Base-by-base conservation (phyloP, 1,140 invertebrate genomes). In the Eupristina koningsbergeri region DNA sequence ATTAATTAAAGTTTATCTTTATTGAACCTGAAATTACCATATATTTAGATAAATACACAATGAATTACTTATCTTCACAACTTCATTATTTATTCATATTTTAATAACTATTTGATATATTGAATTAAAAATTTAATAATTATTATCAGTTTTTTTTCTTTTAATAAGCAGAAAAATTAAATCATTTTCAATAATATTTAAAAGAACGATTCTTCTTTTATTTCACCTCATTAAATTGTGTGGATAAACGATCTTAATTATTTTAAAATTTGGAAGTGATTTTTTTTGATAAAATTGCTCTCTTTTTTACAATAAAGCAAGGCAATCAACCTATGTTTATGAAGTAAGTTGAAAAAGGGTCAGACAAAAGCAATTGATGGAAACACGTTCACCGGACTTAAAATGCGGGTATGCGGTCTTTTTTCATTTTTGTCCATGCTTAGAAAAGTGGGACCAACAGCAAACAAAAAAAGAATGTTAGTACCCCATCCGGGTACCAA, bases 341-440 rank as follows among this genome's bases (percentile, higher is more conserved):
- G 3, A 58, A 58, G 3, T 58, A 26, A 58, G 9, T 22, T 58
- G 13, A 6, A 9, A 58, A 58, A 58, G 3, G 9, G 26, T 19
- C 67, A 13, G 13, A 26, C 5, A 71, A 15, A 71, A n/a, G 29
- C n/a, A 50, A 22, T 41, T n/a, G 41, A 63, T 19, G n/a, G 26
- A 67, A 58, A 80, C 22, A 47, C 47, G 22, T 47, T 22, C n/a
- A 31, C 2, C 7, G 47, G 47, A n/a, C 63, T 81, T 50, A 29
- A 36, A 88, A 90, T 89, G 89, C 89, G 89, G 90, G 90, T 89
- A 80, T 87, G 87, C 88, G 88, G 7, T 87, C 78, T 74, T 83
- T 69, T 53, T 74, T 80, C 77, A 15, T 69, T 53, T 41, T 41
- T 78, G 50, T 31, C 1, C 39, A 15, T 13, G 29, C 13, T 45